Evolutionary conservation across 2,888 invertebrate species (phyloP).

Genomic region (Venustoraphidia nigricollis): DNA sequence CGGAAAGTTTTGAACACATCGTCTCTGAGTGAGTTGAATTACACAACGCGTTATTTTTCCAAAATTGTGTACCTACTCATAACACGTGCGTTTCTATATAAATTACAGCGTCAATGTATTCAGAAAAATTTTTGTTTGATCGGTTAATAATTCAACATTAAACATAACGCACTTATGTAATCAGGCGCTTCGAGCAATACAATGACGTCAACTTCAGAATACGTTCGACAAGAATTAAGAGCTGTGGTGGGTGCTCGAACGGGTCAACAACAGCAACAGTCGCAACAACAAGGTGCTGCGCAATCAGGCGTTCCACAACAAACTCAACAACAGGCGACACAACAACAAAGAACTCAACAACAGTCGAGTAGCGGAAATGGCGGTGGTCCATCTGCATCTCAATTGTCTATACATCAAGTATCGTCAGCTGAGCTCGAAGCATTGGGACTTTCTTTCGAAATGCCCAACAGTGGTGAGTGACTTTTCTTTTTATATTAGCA

Average conservation of each 20-base stretch:
- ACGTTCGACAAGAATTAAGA: constrained; percentile 79
- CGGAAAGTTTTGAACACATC: too few relatives aligned
- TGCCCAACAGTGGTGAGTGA: constrained; percentile 42
- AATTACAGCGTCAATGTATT: neutral
- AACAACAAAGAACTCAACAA: constrained; percentile 22
- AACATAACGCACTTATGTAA: neutral
- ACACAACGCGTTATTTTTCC: too few relatives aligned
- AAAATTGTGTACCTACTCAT: too few relatives aligned
- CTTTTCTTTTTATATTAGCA: neutral
- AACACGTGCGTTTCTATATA: too few relatives aligned
- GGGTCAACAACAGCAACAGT: constrained; percentile 24
- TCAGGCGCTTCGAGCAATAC: constrained; percentile 37
- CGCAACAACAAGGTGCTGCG: constrained; percentile 17
- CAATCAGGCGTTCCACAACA: constrained; percentile 18
- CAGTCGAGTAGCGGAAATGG: constrained; percentile 17
- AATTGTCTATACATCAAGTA: constrained; percentile 19
- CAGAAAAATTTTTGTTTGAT: neutral
- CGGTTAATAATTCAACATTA: neutral
- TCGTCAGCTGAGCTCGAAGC: constrained; percentile 52
- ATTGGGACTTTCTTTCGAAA: constrained; percentile 51
- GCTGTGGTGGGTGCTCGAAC: constrained; percentile 78
- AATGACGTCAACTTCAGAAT: constrained; percentile 59
- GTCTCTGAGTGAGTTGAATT: too few relatives aligned
- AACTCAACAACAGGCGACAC: constrained; percentile 14
- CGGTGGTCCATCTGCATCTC: constrained; percentile 13